Percentiles rank a stretch among this genome's conserved stretches.
phyloP scores from a whole-genome alignment of 2,113 vertebrate genomes.

The Lota lota region DNA sequence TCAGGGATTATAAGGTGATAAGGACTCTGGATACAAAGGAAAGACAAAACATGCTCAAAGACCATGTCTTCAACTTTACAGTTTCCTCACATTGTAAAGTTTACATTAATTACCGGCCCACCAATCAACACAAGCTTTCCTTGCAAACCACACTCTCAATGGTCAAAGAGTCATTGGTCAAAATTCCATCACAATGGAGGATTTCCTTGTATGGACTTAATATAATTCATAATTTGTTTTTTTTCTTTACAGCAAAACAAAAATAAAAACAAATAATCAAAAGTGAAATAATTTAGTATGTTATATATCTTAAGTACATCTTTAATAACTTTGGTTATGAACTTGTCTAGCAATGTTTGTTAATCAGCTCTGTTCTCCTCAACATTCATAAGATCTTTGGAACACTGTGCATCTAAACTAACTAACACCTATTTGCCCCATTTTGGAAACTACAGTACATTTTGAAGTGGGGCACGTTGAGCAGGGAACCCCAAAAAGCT shows the following conservation, averaged over 20 bases:
- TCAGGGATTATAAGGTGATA: constrained; percentile 75
- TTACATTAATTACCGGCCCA: constrained; percentile 67
- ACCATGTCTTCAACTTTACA: constrained; percentile 56
- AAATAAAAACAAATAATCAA: constrained; percentile 43
- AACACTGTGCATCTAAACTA: constrained; percentile 70
- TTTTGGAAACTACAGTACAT: constrained; percentile 70
- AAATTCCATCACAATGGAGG: constrained; percentile 55
- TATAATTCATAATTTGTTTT: constrained; percentile 70
- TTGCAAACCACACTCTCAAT: constrained; percentile 60
- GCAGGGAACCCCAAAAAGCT: constrained; percentile 58
- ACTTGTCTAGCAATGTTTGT: constrained; percentile 75
- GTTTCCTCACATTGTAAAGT: constrained; percentile 51
- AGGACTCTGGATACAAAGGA: constrained; percentile 71
- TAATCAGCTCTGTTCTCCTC: constrained; percentile 73
- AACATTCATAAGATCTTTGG: constrained; percentile 78
- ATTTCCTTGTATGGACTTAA: constrained; percentile 61
- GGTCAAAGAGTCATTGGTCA: constrained; percentile 66
- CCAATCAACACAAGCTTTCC: constrained; percentile 78
- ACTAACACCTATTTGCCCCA: constrained; percentile 64
- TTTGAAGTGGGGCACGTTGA: constrained; percentile 61
- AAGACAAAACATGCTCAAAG: constrained; percentile 51
- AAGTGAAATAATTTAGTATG: constrained; percentile 77
- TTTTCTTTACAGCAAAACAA: constrained; percentile 62
- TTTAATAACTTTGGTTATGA: constrained; percentile 77
- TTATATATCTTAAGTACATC: constrained; percentile 77